Evolutionary conservation across 2,113 vertebrate genomes (phyloP), one percentile per base, ranked within the genome.

Genomic region (Crotalus helleri): DNA sequence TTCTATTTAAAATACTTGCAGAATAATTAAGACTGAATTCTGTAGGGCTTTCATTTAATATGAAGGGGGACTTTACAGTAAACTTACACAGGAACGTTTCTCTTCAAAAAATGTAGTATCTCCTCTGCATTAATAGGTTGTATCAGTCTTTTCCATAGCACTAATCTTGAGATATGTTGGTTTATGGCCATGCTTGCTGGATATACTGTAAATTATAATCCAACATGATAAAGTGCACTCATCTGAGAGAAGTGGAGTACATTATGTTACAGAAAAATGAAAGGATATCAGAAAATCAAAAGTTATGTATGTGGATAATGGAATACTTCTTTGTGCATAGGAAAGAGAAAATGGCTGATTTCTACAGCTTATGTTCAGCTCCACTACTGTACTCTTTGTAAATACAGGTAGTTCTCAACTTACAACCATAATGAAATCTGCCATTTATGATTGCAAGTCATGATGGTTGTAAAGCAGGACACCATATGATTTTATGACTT

Each of bases 1-100:
- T 53, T 8, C 21, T 0, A 86, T 91, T 58, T 1, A 0, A 46
- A 8, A 24, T 58, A 57, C 21, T 59, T 54, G 29, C 51, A 61
- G 85, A 90, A 90, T 85, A 23, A 24, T 44, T 85, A 23, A 91
- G 55, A 19, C 12, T 86, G 55, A 23, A 29, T 39, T 46, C 49
- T 87, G 39, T 46, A 33, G 69, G 5, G 15, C 69, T 91, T 46
- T 61, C 26, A 59, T 15, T n/a, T n/a, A 19, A 33, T 9, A 15
- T 49, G 51, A 23, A 59, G 46, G 58, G 29, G 21, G 85, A 61
- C n/a, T 91, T 3, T 55, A 46, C 44, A 23, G 26, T 64, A 51
- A 64, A 54, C 7, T 23, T 39, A 59, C 81, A 49, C 46, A 26
- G 49, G 87, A 86, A 64, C 54, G n/a, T 29, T 57, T 59, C 53